These are phyloP conservation scores for Ectobius pallidus DNA, from an alignment of 2,888 invertebrate species.

Conservation along the genomic window DNA sequence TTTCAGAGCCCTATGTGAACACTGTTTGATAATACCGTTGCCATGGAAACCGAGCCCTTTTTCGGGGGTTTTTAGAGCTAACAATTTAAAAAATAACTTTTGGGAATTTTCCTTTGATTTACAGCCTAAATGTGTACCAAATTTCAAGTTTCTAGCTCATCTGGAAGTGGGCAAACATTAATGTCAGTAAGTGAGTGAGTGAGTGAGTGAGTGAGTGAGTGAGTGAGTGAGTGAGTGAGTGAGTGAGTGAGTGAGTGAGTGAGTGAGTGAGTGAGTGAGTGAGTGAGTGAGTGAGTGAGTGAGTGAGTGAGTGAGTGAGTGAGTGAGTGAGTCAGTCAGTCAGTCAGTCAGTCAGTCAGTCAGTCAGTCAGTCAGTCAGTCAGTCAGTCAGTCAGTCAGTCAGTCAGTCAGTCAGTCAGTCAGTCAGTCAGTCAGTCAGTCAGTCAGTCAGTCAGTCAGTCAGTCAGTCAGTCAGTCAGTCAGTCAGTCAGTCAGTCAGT, in stretches of 20 bases:
- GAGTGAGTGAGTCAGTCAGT: slow-evolving; percentile 1
- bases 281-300: slow-evolving; percentile 16
- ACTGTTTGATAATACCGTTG: no score
- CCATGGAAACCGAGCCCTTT: no score
- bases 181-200: no score
- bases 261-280: slow-evolving; percentile 1
- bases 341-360: neutral
- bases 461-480: slow-evolving; percentile 14
- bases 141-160: no score
- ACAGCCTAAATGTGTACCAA: neutral
- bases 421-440: neutral
- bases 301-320: slow-evolving; percentile 14
- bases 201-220: slow-evolving; percentile 7
- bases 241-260: neutral
- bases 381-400: no score
- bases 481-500: slow-evolving; percentile 11
- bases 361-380: slow-evolving; percentile 5
- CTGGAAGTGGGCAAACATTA: no score
- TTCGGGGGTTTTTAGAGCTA: no score
- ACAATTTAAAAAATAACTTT: no score
- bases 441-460: neutral
- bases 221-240: slow-evolving; percentile 5
- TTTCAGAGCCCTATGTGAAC: no score
- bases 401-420: no score
- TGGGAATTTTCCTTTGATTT: no score